phyloP scores from a whole-genome alignment of 2,113 vertebrate genomes.

The Pseudolaguvia tuberculata region DNA sequence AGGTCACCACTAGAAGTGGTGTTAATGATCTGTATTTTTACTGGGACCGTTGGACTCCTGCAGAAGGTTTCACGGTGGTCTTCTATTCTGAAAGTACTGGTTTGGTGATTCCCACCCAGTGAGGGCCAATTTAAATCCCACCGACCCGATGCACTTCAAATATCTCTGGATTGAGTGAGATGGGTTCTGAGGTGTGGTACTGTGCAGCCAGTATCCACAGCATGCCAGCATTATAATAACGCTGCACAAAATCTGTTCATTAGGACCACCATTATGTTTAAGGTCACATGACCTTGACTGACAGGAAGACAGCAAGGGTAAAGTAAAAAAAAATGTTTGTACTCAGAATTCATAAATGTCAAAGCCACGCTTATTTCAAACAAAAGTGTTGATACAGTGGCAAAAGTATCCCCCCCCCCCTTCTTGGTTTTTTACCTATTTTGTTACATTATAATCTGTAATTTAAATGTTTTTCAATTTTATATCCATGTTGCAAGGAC shows the following conservation, averaged over 20 bases:
- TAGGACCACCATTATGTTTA: not conserved
- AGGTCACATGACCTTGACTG: not conserved
- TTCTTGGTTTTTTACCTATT: no score
- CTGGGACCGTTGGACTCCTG: slow-evolving; percentile 35
- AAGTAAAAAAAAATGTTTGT: no score
- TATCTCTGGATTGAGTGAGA: slow-evolving; percentile 10
- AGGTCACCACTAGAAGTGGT: slow-evolving; percentile 6
- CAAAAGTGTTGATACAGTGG: no score
- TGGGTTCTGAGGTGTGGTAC: slow-evolving; percentile 36
- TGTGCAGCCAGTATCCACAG: slow-evolving; percentile 43
- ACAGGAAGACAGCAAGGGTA: not conserved
- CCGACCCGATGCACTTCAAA: slow-evolving; percentile 24
- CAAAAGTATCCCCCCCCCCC: no score
- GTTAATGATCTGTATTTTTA: slow-evolving; percentile 23
- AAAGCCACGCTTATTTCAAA: no score
- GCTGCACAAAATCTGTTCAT: slow-evolving; percentile 31
- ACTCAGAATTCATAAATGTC: no score
- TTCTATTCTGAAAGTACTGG: slow-evolving; percentile 8
- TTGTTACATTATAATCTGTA: no score
- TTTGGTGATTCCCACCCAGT: not conserved
- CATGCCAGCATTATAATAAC: slow-evolving; percentile 6
- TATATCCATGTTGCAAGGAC: no score
- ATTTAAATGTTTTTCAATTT: no score
- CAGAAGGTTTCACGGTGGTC: slow-evolving; percentile 7
- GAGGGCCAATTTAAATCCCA: slow-evolving; percentile 22